Conservation (phyloP, 1,140 invertebrate species). For the Pararge aegeria region DNA sequence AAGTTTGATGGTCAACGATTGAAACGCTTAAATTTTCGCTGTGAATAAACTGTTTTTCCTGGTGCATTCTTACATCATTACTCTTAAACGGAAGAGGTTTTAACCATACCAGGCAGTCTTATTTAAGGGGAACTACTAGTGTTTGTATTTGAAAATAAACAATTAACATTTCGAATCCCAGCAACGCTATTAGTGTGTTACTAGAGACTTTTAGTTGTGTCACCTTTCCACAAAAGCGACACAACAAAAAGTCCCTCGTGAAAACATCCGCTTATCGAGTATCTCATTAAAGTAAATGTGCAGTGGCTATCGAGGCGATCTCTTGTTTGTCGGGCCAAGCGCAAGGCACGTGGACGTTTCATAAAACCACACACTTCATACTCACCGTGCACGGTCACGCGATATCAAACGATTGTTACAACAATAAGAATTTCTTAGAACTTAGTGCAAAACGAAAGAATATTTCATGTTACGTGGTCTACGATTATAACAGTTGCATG, state of each 20-base stretch:
- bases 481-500: conserved; percentile 20
- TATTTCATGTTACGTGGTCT: conserved; percentile 36
- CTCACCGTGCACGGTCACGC: conserved; percentile 44
- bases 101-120: too few relatives aligned
- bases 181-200: too few relatives aligned
- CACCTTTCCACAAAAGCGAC: not conserved
- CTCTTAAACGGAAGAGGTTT: too few relatives aligned
- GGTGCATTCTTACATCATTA: too few relatives aligned
- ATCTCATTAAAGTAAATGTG: conserved; percentile 35
- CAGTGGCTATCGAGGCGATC: conserved; percentile 13
- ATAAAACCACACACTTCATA: conserved; percentile 44
- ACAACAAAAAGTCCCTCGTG: not conserved
- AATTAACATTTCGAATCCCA: too few relatives aligned
- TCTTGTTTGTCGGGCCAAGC: conserved; percentile 11
- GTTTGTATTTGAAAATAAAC: too few relatives aligned
- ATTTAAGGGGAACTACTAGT: too few relatives aligned
- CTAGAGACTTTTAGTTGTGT: too few relatives aligned
- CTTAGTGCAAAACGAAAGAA: conserved; percentile 33
- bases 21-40: conserved; percentile 20
- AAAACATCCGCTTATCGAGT: not conserved
- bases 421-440: conserved; percentile 36
- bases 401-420: conserved; percentile 34
- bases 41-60: conserved; percentile 19
- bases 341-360: conserved; percentile 16
- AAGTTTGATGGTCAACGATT: conserved; percentile 28